Evolutionary conservation across 2,797 vertebrate genomes (phyloP).

Genomic region (Periparus ater): DNA sequence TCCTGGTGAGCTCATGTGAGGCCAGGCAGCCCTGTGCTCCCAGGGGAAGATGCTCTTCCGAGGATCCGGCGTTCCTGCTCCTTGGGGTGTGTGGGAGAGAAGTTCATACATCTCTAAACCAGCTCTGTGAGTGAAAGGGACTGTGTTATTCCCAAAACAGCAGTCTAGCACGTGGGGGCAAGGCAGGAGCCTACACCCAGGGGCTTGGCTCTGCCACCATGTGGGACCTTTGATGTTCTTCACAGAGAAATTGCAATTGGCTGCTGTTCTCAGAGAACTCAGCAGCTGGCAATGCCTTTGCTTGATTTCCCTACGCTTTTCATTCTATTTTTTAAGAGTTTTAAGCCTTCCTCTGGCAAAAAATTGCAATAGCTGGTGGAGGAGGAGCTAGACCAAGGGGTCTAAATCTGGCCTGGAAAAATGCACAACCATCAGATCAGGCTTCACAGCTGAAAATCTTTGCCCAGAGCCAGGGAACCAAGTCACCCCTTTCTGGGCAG

Average conservation of each 20-base stretch:
- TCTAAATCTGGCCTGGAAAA: background rate
- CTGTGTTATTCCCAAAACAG: background rate
- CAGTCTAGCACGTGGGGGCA: accelerated
- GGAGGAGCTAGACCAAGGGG: background rate
- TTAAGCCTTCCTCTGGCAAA: background rate
- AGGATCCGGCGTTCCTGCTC: background rate
- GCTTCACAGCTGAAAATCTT: background rate
- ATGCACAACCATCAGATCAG: background rate
- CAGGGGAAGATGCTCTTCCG: background rate
- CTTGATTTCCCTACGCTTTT: background rate
- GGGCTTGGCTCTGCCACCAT: background rate
- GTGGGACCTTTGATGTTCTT: background rate
- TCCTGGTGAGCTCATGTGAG: background rate
- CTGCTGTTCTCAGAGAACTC: background rate
- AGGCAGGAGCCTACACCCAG: background rate
- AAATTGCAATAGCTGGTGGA: background rate
- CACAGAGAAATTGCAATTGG: background rate
- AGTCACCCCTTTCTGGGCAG: background rate
- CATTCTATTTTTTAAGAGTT: background rate
- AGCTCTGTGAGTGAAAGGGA: background rate
- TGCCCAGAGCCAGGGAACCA: background rate
- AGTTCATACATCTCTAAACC: background rate
- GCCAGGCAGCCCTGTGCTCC: background rate
- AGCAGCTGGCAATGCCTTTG: background rate
- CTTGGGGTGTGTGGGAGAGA: background rate